A percentile compares a stretch with the other conserved stretches of the same genome.
Conservation (phyloP, 2,888 invertebrate genomes). For the Netelia inedita region DNA sequence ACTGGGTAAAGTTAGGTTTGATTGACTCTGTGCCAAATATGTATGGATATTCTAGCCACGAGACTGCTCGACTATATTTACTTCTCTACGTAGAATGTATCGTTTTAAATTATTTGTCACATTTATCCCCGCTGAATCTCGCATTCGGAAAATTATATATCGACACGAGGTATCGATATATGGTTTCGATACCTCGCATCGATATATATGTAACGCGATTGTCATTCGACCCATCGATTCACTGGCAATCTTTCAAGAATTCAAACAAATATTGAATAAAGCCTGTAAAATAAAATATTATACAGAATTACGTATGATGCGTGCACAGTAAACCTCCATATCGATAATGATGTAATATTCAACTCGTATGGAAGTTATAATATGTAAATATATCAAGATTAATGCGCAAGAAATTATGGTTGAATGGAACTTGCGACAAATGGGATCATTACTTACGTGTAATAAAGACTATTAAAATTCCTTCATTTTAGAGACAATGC, state of each 20-base stretch:
- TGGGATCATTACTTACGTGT: not conserved
- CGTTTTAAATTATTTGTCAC: not conserved
- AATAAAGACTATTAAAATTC: not conserved
- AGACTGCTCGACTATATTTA: not conserved
- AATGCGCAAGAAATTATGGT: constrained; percentile 5
- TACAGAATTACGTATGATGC: not conserved
- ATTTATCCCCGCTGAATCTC: not conserved
- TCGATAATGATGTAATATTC: no score
- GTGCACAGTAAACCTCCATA: not conserved
- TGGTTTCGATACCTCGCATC: no score
- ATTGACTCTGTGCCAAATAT: not conserved
- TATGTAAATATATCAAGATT: no score
- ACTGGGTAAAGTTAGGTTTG: not conserved
- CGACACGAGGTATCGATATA: no score
- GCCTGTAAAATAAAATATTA: not conserved
- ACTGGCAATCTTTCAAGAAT: no score
- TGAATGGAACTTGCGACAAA: constrained; percentile 31
- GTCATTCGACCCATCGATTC: no score
- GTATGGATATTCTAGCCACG: not conserved
- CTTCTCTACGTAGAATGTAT: not conserved
- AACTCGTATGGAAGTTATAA: no score
- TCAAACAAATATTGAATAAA: no score
- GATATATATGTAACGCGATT: no score
- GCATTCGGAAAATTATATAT: not conserved
- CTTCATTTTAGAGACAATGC: no score